A percentile compares a stretch with the other conserved stretches of the same genome.
Conservation (phyloP, 1,140 invertebrate genomes). For the Schlechtendalia chinensis region DNA sequence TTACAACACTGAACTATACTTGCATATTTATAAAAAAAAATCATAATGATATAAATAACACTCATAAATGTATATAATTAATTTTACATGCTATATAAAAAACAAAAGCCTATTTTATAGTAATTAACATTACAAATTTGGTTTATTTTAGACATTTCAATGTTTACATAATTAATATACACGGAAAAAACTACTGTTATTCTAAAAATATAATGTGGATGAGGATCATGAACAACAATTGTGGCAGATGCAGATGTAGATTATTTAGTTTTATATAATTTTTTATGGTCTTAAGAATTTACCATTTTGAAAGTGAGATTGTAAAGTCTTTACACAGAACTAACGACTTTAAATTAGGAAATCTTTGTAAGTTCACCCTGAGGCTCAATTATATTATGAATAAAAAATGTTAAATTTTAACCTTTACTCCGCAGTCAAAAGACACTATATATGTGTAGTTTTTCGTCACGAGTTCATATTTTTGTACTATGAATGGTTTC, state of each 20-base stretch:
- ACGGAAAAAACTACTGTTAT: not conserved
- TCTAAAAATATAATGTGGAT: not conserved
- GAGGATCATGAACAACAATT: not conserved
- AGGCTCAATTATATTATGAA: no score
- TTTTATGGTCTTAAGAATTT: no score
- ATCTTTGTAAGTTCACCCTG: no score
- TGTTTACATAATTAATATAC: not conserved
- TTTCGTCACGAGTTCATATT: no score
- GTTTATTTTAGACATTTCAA: not conserved
- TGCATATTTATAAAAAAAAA: constrained; percentile 23
- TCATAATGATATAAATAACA: constrained; percentile 4
- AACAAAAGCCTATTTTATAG: not conserved
- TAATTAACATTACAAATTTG: not conserved
- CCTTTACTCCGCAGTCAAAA: no score
- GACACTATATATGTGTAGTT: no score
- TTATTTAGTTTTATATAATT: no score
- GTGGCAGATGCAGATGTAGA: not conserved
- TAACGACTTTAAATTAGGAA: no score
- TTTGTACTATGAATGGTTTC: no score
- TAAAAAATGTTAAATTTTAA: no score
- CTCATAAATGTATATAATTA: not conserved
- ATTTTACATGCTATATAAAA: constrained; percentile 26
- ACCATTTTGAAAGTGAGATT: no score
- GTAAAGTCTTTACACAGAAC: no score
- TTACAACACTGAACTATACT: not conserved